Base-by-base conservation (phyloP, 2,888 invertebrate species). In the Leptura quadrifasciata region DNA sequence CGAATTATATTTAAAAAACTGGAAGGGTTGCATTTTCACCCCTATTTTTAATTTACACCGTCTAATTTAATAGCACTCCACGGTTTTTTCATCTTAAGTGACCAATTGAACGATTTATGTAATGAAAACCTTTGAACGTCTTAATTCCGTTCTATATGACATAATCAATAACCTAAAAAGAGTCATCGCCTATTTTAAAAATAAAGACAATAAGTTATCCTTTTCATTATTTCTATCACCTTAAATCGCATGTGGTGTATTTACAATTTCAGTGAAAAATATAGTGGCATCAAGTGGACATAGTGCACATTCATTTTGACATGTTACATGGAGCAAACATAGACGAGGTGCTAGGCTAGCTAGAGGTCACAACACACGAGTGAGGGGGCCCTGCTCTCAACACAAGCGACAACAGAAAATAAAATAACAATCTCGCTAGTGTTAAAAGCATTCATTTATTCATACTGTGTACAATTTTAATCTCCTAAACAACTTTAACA, bases 351-450 rank as follows among this genome's bases (percentile, higher is more conserved):
- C 86, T 77, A 76, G 84, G 83, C 85, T 86, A 80, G 76, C 80
- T 82, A 82, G 74, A 83, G 85, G 83, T 85, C 87, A 87, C 87
- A 87, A 86, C 87, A 87, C 87, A 86, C 86, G 87, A 87, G 86
- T 85, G 87, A 87, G 86, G 84, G 82, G 76, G 63, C 70, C 74
- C 73, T 75, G 78, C 81, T 79, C 80, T 81, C 79, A 81, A 80
- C 82, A 82, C 82, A 79, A 83, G 84, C 83, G 80, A 61, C 55
- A 71, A 55, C 21, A 6, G 20, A 57, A 58, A 47, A 10, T 9
- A 39, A 58, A 69, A 69, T 69, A 69, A 57, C 20, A 57, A 60
- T 69, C 39, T 20, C 54, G 61, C 18, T 74, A 65, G 77, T 80
- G 80, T 79, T 79, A 77, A 79, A 80, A 80, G 80, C 80, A 79